Percentiles rank a stretch among this genome's conserved stretches.
These are phyloP conservation scores for Charina bottae DNA, from an alignment of 2,113 vertebrate genomes.

Conservation along the genomic window DNA sequence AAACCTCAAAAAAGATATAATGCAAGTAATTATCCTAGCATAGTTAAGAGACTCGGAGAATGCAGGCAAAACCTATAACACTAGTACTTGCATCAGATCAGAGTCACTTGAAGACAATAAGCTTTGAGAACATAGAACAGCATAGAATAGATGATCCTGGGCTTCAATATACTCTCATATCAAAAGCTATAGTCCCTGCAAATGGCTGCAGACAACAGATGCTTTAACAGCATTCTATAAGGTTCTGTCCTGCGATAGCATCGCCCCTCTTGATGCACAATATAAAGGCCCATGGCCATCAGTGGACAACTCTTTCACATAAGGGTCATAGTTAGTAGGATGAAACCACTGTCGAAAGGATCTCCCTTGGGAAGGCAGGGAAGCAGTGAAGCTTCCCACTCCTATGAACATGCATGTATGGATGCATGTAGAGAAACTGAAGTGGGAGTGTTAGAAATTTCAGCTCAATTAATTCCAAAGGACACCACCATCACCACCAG, in stretches of 20 bases:
- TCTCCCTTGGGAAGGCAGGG: not conserved
- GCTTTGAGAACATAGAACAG: not conserved
- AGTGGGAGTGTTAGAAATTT: not conserved
- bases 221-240: not conserved
- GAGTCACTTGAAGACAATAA: not conserved
- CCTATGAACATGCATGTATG: not conserved
- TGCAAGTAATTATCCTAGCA: not conserved
- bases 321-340: not conserved
- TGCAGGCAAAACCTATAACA: not conserved
- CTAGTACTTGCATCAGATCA: not conserved
- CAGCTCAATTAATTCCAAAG: not conserved
- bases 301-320: not conserved
- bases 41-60: not conserved
- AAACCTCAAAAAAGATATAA: not conserved
- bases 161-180: not conserved
- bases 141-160: not conserved
- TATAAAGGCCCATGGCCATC: not conserved
- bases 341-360: not conserved
- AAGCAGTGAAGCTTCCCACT: not conserved
- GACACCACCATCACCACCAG: too few relatives aligned
- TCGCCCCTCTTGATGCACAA: not conserved
- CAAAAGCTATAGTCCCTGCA: not conserved
- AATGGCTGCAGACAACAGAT: not conserved
- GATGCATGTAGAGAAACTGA: not conserved
- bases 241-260: not conserved